Evolutionary conservation across 2,888 invertebrate genomes (phyloP), one percentile per base, ranked within the genome.

Genomic region (Punctoribates punctum): DNA sequence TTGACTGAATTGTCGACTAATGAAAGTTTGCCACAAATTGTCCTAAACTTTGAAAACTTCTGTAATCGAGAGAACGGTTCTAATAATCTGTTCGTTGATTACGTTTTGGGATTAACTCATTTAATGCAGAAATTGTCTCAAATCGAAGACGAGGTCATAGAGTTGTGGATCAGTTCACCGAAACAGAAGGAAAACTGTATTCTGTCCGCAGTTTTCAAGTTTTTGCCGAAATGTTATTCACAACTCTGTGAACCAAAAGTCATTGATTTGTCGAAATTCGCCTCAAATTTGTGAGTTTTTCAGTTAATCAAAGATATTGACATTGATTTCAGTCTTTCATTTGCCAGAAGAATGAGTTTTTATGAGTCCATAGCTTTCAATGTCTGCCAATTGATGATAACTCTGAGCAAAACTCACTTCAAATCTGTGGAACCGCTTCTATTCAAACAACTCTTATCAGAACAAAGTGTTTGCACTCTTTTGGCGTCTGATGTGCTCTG

Each of bases 291-390:
- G 74, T 74, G 57, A 74, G 74, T 62, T 60, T 54, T 54, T 23
- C 4, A 13, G 3, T 57, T 27, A 60, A 60, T 60, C 27, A 60
- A 27, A 11, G 23, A n/a, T 13, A 60, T 60, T 15, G 25, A 60
- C 8, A 9, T 13, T 23, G 9, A 20, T 23, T 8, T 48, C 11
- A 6, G 4, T 48, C n/a, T 11, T 42, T 11, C 38, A 23, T 15
- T 46, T 60, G 1, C 34, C 38, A 75, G 75, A 38, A 11, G n/a
- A 29, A 42, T 75, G 13, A 73, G 73, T 60, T 57, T 75, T 23
- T 75, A 75, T 73, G 75, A 75, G 17, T 73, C n/a, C 25, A n/a
- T 75, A 25, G n/a, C 34, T 23, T 75, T 72, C n/a, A 62, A 54
- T 54, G 25, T 72, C n/a, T 72, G 75, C 38, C 25, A 34, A 23